Percentiles rank a stretch among this genome's conserved stretches.
Evolutionary conservation across 2,113 vertebrate species (phyloP).

Genomic region (Bothrops jararaca): DNA sequence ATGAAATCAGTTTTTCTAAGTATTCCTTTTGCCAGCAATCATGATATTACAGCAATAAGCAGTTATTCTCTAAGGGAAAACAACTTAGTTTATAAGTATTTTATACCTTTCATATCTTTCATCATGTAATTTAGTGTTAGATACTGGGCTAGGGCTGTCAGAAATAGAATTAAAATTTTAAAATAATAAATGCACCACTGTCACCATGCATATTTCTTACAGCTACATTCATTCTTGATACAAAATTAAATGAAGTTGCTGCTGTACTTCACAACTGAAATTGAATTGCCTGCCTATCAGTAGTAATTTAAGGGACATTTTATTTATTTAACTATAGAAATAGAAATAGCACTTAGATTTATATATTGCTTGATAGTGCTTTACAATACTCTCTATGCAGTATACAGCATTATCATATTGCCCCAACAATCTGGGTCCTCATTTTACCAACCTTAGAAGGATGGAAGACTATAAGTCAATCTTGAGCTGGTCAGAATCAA

Average conservation of each 20-base stretch:
- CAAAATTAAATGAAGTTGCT: not conserved
- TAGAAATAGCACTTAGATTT: not conserved
- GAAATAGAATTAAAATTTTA: not conserved
- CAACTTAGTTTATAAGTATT: not conserved
- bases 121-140: not conserved
- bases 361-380: not conserved
- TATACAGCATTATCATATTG: not conserved
- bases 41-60: not conserved
- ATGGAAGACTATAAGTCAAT: not conserved
- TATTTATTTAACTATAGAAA: not conserved
- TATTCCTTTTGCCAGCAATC: not conserved
- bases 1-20: not conserved
- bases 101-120: not conserved
- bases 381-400: not conserved
- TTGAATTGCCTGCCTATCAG: not conserved
- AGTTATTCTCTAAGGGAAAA: not conserved
- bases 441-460: not conserved
- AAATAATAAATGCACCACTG: not conserved
- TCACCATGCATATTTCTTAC: not conserved
- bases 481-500: not conserved
- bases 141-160: not conserved
- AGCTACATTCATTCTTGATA: not conserved
- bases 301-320: not conserved
- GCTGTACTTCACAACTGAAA: not conserved
- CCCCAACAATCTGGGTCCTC: not conserved